Evolutionary conservation across 2,113 vertebrate genomes (phyloP).

Genomic region (Oreocharis arfaki): DNA sequence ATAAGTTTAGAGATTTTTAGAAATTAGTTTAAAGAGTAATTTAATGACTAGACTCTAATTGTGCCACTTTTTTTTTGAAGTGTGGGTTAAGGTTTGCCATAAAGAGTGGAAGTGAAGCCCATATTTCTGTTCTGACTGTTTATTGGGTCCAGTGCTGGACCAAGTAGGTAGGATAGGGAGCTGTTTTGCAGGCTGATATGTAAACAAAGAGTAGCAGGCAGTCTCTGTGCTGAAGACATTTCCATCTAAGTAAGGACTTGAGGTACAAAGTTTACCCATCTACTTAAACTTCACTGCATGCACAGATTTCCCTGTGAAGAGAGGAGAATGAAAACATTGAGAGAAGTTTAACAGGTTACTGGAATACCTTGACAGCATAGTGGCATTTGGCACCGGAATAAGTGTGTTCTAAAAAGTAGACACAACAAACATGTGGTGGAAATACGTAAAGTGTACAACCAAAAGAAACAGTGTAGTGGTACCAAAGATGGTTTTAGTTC

Average conservation of each 20-base stretch:
- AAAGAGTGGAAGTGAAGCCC: neutral
- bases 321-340: neutral
- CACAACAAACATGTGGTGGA: rapidly evolving
- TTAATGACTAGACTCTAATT: neutral
- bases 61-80: neutral
- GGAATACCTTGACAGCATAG: neutral
- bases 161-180: neutral
- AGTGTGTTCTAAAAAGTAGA: neutral
- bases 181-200: neutral
- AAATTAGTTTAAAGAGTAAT: neutral
- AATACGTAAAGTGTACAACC: neutral
- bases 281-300: neutral
- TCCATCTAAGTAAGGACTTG: neutral
- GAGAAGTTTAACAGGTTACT: neutral
- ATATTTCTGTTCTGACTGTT: neutral
- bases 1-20: neutral
- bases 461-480: neutral
- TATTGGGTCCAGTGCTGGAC: neutral
- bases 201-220: neutral
- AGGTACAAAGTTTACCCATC: neutral
- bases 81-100: neutral
- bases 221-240: neutral
- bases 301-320: neutral
- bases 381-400: neutral
- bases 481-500: neutral